Percentiles rank a stretch among this genome's conserved stretches.
Evolutionary conservation across 2,797 vertebrate species (phyloP).

Genomic region (Babyrousa celebensis): DNA sequence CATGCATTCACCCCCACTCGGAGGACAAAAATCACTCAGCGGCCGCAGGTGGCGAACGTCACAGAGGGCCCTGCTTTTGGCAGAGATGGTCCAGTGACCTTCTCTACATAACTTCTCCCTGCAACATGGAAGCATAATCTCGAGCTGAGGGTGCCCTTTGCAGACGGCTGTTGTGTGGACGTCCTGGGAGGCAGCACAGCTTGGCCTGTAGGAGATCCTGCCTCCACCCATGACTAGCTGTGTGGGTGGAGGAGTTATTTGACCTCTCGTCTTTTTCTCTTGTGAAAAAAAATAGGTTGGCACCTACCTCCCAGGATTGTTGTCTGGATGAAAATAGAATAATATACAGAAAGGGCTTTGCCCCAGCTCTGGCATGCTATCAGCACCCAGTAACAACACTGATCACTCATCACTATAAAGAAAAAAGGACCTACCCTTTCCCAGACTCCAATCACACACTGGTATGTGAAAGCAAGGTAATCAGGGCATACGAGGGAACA

Average conservation of each 20-base stretch:
- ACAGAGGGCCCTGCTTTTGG: background rate
- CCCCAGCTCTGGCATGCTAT: background rate
- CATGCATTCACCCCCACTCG: background rate
- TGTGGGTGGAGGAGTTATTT: background rate
- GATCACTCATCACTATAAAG: background rate
- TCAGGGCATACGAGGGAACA: background rate
- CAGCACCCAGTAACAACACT: background rate
- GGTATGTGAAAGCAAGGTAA: background rate
- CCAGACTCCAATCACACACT: background rate
- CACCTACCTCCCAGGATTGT: background rate
- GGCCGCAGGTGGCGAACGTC: background rate
- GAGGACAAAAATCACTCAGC: background rate
- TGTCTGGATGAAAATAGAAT: background rate
- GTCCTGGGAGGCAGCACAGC: background rate
- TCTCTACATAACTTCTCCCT: background rate
- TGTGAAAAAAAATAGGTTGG: background rate
- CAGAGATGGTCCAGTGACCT: background rate
- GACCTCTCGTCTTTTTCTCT: background rate
- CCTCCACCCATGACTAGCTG: background rate
- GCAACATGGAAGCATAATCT: background rate
- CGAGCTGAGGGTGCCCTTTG: background rate
- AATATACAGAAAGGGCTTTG: too few relatives aligned
- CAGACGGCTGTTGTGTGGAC: background rate
- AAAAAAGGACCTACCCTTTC: background rate
- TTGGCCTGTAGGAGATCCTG: background rate